Evolutionary conservation across 2,113 vertebrate species (phyloP).

Genomic region (Octodon degus): DNA sequence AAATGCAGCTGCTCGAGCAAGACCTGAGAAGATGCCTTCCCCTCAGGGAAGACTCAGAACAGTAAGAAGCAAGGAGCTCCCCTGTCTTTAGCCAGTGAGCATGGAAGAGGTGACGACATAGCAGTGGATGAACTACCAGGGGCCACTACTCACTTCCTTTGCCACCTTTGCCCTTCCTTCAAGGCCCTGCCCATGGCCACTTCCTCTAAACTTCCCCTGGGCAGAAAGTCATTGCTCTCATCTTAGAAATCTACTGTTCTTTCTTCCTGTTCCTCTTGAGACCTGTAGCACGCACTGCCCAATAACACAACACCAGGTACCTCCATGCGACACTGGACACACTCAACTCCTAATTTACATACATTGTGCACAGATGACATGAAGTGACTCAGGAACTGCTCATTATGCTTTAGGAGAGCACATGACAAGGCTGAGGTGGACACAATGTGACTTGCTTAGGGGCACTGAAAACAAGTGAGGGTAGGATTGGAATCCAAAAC

Average conservation of each 20-base stretch:
- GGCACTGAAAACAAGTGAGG: background rate
- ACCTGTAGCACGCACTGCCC: background rate
- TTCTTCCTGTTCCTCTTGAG: background rate
- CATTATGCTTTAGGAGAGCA: background rate
- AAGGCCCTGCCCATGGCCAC: too few species aligned
- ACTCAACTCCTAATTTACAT: accelerated
- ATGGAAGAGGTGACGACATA: too few species aligned
- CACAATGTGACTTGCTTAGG: background rate
- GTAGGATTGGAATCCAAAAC: background rate
- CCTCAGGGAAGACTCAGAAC: background rate
- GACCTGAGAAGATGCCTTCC: background rate
- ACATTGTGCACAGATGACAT: accelerated
- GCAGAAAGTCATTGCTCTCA: background rate
- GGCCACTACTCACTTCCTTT: background rate
- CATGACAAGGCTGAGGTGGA: background rate
- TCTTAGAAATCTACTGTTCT: background rate
- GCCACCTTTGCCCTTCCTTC: background rate
- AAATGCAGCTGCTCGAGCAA: background rate
- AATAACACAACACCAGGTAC: background rate
- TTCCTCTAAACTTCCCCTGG: background rate
- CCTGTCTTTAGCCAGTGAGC: too few species aligned
- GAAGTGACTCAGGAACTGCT: background rate
- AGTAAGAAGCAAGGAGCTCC: background rate
- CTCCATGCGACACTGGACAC: background rate
- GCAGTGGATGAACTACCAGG: background rate